phyloP scores from a whole-genome alignment of 2,888 invertebrate genomes.

The Palloptera scutellata region DNA sequence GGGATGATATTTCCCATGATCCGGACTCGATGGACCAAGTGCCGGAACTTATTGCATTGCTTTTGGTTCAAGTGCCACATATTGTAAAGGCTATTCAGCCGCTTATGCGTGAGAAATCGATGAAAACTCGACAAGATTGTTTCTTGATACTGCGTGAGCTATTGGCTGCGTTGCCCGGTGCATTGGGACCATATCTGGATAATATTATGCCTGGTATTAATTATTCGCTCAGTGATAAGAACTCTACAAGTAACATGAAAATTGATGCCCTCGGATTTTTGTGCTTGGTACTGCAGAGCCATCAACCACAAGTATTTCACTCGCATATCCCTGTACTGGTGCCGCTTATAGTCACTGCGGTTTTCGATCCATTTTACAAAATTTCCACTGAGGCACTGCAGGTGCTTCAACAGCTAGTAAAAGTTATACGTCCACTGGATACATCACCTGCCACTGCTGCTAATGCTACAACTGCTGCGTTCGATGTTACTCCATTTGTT shows the following conservation, averaged over 20 bases:
- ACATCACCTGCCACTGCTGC: slow-evolving; percentile 56
- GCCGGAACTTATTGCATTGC: slow-evolving; percentile 73
- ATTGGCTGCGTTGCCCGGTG: slow-evolving; percentile 87
- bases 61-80: slow-evolving; percentile 72
- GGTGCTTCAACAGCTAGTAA: slow-evolving; percentile 92
- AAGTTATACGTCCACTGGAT: slow-evolving; percentile 82
- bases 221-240: slow-evolving; percentile 88
- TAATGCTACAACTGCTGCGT: slow-evolving; percentile 57
- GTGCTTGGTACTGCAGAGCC: slow-evolving; percentile 59
- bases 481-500: slow-evolving; percentile 82
- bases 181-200: slow-evolving; percentile 83
- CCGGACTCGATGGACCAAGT: slow-evolving; percentile 78
- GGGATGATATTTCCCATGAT: slow-evolving; percentile 70
- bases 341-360: slow-evolving; percentile 86
- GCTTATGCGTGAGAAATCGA: slow-evolving; percentile 84
- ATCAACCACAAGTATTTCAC: slow-evolving; percentile 73
- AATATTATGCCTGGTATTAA: slow-evolving; percentile 88
- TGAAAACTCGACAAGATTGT: slow-evolving; percentile 90
- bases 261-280: slow-evolving; percentile 96
- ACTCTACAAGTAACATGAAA: slow-evolving; percentile 96
- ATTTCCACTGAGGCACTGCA: slow-evolving; percentile 95
- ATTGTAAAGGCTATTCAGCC: slow-evolving; percentile 91
- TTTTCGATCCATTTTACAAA: slow-evolving; percentile 97
- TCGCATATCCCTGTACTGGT: slow-evolving; percentile 80
- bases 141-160: slow-evolving; percentile 90